Evolutionary conservation across 2,113 vertebrate species (phyloP).

Genomic region (Cynoglossus semilaevis): DNA sequence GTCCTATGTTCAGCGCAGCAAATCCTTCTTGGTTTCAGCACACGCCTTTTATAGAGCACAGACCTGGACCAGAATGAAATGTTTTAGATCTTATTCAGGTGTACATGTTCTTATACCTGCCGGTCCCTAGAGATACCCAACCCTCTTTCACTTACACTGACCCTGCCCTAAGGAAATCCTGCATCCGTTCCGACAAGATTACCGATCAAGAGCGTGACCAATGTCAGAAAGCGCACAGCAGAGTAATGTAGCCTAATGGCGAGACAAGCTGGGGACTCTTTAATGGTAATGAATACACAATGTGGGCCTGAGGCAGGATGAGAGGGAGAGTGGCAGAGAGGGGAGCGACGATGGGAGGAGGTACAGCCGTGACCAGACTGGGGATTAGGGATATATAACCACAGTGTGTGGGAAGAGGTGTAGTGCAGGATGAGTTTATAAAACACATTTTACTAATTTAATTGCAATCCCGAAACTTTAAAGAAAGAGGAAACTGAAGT

Average conservation of each 20-base stretch:
- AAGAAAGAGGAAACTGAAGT: conserved; percentile 7
- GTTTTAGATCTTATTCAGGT: not conserved
- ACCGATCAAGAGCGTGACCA: conserved; percentile 60
- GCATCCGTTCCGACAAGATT: conserved; percentile 65
- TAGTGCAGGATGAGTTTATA: not conserved
- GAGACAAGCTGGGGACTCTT: conserved; percentile 65
- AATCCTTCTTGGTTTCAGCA: conserved; percentile 33
- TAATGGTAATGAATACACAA: conserved; percentile 74
- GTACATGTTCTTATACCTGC: conserved; percentile 15
- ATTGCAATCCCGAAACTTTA: not conserved
- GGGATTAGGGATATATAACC: conserved; percentile 37
- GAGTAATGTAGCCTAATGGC: conserved; percentile 69
- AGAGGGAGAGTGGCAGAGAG: conserved; percentile 8
- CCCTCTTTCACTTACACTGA: not conserved
- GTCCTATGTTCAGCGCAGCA: too few species aligned
- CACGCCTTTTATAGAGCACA: conserved; percentile 5
- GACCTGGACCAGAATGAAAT: conserved; percentile 8
- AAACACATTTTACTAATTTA: too few species aligned
- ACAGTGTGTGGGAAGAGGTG: not conserved
- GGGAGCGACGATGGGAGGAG: not conserved
- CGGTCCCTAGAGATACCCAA: conserved; percentile 8
- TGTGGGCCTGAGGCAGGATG: conserved; percentile 58
- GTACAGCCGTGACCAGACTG: conserved; percentile 59
- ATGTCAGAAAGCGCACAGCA: conserved; percentile 61
- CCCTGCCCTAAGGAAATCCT: conserved; percentile 50